Conservation (phyloP, 2,888 invertebrate species). For the Synergus umbraculus region DNA sequence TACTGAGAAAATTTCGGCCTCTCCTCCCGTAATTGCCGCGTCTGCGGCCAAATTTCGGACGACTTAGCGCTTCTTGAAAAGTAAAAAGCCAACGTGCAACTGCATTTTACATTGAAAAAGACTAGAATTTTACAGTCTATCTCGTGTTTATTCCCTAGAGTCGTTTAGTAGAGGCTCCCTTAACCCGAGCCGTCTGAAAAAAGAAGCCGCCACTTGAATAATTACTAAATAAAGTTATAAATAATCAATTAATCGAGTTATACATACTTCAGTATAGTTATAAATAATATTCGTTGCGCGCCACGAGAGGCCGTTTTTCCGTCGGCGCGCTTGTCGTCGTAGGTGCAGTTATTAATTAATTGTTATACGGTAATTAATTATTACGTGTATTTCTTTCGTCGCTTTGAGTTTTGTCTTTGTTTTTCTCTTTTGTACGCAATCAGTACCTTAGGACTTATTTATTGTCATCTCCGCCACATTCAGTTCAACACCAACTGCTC, state of each 20-base stretch:
- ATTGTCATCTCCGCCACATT: constrained; percentile 63
- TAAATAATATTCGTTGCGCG: constrained; percentile 66
- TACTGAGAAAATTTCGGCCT: not conserved
- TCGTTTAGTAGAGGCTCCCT: constrained; percentile 60
- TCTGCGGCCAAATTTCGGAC: not conserved
- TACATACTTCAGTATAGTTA: constrained; percentile 65
- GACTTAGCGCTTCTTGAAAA: constrained; percentile 3
- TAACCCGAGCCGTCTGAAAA: constrained; percentile 60
- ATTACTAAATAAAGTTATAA: constrained; percentile 65
- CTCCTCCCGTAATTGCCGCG: not conserved
- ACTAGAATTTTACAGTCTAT: constrained; percentile 41
- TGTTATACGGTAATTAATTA: constrained; percentile 57
- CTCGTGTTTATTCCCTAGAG: constrained; percentile 47
- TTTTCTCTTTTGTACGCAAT: constrained; percentile 58
- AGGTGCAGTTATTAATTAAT: constrained; percentile 66
- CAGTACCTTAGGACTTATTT: constrained; percentile 67
- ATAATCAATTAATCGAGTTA: constrained; percentile 68
- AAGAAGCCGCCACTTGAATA: constrained; percentile 56
- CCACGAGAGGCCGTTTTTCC: constrained; percentile 50
- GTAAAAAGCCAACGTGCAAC: not conserved
- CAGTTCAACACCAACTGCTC: constrained; percentile 59
- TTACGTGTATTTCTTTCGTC: constrained; percentile 66
- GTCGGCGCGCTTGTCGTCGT: constrained; percentile 60
- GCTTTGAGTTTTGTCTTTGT: constrained; percentile 60
- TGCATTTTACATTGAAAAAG: constrained; percentile 25